Percentiles rank a stretch among this genome's conserved stretches.
Evolutionary conservation across 2,888 invertebrate species (phyloP).

Genomic region (Mactromeris polynyma): DNA sequence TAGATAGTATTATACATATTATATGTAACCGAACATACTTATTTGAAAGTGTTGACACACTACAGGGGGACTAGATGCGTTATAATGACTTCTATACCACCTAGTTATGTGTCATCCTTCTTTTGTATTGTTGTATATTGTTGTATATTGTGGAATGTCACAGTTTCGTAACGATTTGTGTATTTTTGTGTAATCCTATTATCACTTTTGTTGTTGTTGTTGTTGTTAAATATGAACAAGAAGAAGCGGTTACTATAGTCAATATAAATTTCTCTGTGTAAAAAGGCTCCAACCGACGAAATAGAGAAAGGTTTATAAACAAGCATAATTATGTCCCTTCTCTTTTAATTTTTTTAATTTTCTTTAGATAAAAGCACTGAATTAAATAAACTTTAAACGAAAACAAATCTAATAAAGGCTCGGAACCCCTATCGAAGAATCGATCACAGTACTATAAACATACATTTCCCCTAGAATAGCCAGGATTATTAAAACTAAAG

Average conservation of each 20-base stretch:
- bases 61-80: not conserved
- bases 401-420: no score
- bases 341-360: no score
- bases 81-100: not conserved
- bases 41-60: not conserved
- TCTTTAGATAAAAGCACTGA: no score
- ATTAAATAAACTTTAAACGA: no score
- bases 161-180: not conserved
- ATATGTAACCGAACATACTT: not conserved
- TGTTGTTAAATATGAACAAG: not conserved
- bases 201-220: not conserved
- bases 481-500: no score
- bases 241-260: not conserved
- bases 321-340: no score
- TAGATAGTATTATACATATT: not conserved
- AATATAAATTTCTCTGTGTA: no score
- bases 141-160: not conserved
- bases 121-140: not conserved
- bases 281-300: no score
- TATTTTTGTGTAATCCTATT: not conserved
- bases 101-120: not conserved
- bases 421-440: no score
- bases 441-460: no score
- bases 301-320: no score
- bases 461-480: no score